Conservation (phyloP, 2,797 vertebrate species). For the Nannoperca obscura region DNA sequence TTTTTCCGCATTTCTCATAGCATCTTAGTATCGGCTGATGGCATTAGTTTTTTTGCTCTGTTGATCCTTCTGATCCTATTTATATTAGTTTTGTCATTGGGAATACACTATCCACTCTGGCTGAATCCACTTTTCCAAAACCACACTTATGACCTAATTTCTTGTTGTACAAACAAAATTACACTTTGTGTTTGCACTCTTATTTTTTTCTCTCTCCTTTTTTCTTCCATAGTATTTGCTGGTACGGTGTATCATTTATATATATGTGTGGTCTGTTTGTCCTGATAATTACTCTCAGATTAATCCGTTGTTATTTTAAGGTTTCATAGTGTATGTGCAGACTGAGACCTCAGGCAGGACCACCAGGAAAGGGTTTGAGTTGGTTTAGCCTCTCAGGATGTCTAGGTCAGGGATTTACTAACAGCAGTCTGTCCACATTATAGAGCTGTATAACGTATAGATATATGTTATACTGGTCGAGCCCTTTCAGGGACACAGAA, state of each 20-base stretch:
- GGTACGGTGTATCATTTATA: neutral
- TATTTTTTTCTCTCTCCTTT: neutral
- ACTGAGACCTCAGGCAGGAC: constrained; percentile 8
- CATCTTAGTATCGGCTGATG: neutral
- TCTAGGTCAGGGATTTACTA: constrained; percentile 41
- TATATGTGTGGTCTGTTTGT: neutral
- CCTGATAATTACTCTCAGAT: constrained; percentile 1
- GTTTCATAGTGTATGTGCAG: neutral
- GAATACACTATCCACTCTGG: constrained; percentile 1
- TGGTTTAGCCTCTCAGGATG: constrained; percentile 22
- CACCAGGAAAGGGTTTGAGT: constrained; percentile 12
- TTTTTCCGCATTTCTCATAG: neutral
- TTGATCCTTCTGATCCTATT: constrained; percentile 27
- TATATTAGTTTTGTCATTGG: constrained; percentile 1
- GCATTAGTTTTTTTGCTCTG: constrained; percentile 21
- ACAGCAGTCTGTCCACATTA: constrained; percentile 29
- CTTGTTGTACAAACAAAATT: neutral
- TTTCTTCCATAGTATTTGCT: neutral
- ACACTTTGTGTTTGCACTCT: no score
- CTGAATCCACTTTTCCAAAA: constrained; percentile 17
- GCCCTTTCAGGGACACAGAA: constrained; percentile 31
- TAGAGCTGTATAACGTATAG: constrained; percentile 18
- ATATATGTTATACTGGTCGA: constrained; percentile 34
- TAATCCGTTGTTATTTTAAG: constrained; percentile 20
- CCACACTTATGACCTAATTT: neutral